Base-by-base conservation (phyloP, 2,888 invertebrate species). In the Alloscopus bannaensis region DNA sequence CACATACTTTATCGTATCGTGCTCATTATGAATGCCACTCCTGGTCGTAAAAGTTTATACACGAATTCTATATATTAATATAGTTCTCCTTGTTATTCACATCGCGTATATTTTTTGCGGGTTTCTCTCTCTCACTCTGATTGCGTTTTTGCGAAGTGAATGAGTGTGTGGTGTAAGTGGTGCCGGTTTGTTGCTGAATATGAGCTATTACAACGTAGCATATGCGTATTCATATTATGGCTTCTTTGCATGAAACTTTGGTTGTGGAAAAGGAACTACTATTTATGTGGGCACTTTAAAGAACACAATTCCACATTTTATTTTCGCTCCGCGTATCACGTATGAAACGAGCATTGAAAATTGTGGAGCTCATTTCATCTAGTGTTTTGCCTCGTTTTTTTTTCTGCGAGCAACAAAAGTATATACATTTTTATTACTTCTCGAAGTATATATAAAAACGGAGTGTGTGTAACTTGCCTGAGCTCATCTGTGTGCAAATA, bases 181-280 rank as follows among this genome's bases (percentile, higher is more conserved):
- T n/a, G n/a, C n/a, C n/a, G n/a, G n/a, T n/a, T n/a, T n/a, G n/a
- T n/a, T n/a, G n/a, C n/a, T n/a, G n/a, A n/a, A n/a, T n/a, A n/a
- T n/a, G n/a, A n/a, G n/a, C n/a, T n/a, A n/a, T n/a, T n/a, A n/a
- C n/a, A n/a, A n/a, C n/a, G n/a, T n/a, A n/a, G n/a, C n/a, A n/a
- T n/a, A n/a, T n/a, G n/a, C n/a, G n/a, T n/a, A n/a, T n/a, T n/a
- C n/a, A n/a, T 60, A 70, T 70, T 70, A 70, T 70, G 60, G 70
- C 70, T 60, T 70, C 55, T 45, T n/a, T 36, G 28, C 70, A 70
- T 29, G 70, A 42, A 70, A 36, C 24, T 40, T 4, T 22, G 24
- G 60, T 20, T 2, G 36, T 60, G 24, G 60, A 22, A 60, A 60
- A 50, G 8, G 11, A 16, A 26, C n/a, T n/a, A n/a, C n/a, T 24